Conservation (phyloP, 2,888 invertebrate genomes). For the Cylloceria caligata region DNA sequence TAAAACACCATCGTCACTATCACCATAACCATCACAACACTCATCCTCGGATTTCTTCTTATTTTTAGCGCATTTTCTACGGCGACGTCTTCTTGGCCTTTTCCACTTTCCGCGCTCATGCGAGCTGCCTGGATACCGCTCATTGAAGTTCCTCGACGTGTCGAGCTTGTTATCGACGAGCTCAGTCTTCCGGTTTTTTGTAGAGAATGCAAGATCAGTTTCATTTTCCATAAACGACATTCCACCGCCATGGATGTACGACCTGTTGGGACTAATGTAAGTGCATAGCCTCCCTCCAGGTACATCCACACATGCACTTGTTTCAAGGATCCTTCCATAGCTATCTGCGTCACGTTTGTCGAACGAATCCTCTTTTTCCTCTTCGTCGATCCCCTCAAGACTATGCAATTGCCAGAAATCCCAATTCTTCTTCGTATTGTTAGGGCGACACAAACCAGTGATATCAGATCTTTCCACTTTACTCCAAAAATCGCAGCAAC, state of each 20-base stretch:
- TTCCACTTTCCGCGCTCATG: slow-evolving; percentile 52
- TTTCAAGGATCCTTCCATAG: slow-evolving; percentile 41
- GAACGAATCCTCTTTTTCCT: slow-evolving; percentile 15
- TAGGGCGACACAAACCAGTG: slow-evolving; percentile 3
- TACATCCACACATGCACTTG: slow-evolving; percentile 60
- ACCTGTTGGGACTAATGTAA: slow-evolving; percentile 1
- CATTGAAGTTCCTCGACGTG: slow-evolving; percentile 21
- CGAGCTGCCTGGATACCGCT: not conserved
- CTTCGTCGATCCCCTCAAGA: slow-evolving; percentile 4
- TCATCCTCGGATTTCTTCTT: slow-evolving; percentile 28
- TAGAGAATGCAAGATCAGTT: slow-evolving; percentile 7
- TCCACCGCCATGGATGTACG: not conserved
- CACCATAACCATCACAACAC: slow-evolving; percentile 12
- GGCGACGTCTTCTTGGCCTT: slow-evolving; percentile 55
- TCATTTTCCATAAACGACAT: not conserved
- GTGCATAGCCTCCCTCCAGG: slow-evolving; percentile 53
- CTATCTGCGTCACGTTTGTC: not conserved
- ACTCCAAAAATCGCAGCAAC: slow-evolving; percentile 28
- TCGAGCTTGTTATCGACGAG: slow-evolving; percentile 20
- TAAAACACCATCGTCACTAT: slow-evolving; percentile 43
- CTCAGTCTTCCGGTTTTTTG: slow-evolving; percentile 25
- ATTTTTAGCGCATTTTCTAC: slow-evolving; percentile 43
- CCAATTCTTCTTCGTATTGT: slow-evolving; percentile 16
- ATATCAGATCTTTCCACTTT: not conserved
- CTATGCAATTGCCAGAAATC: not conserved